Base-by-base conservation (phyloP, 2,113 vertebrate species). In the Meriones unguiculatus region DNA sequence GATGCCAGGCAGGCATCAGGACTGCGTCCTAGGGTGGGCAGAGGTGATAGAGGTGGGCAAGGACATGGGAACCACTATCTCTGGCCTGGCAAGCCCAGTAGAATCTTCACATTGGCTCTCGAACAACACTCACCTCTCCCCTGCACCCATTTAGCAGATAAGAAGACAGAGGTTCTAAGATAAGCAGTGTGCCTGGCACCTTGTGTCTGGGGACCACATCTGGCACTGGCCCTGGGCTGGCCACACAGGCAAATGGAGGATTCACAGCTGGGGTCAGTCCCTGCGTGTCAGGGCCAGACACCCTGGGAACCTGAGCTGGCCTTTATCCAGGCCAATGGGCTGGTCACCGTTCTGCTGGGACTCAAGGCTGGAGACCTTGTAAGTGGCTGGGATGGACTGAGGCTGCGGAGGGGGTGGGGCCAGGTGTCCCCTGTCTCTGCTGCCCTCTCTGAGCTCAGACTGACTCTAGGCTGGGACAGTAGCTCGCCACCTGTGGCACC, bases 401-500 rank as follows among this genome's bases (percentile, higher is more conserved):
- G 46, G 35, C 70, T 14, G 13, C 11, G 6, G 50, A 32, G 52
- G 5, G 46, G 46, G 41, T 14, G 5, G 20, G 75, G 46, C 18
- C 5, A n/a, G 30, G 73, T 18, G 0, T 7, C 3, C 17, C 22
- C 11, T 65, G 57, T 38, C 30, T 91, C n/a, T 22, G 54, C 35
- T 2, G 24, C 10, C 41, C 0, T 0, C 67, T 35, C 30, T 46
- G 38, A 73, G 24, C 38, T 1, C 4, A 35, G 30, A 52, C 22
- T 0, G 0, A 30, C 22, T 1, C 15, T 41, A 54, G 69, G 52
- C 17, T 25, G 54, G 12, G 70, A 11, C 75, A 69, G 65, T 0
- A 2, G 70, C 52, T 72, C 9, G 5, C 12, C 46, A 2, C 64
- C 32, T n/a, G 22, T 11, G 1, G 38, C 28, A 20, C 46, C 28